Percentiles rank a stretch among this genome's conserved stretches.
Evolutionary conservation across 2,797 vertebrate species (phyloP).

Genomic region (Manis crassicaudata): DNA sequence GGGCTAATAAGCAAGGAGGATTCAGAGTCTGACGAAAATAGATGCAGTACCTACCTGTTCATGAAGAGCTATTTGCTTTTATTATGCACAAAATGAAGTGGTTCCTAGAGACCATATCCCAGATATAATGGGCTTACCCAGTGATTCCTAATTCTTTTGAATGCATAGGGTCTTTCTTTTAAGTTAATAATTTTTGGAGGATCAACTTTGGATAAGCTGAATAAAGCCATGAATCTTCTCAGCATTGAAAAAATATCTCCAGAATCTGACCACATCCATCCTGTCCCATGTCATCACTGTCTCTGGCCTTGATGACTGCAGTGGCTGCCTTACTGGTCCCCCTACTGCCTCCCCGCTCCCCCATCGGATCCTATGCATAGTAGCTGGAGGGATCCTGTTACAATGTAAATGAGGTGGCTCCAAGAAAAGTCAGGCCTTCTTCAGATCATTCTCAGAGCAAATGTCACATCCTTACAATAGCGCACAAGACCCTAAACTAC

Average conservation of each 20-base stretch:
- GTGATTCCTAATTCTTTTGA: neutral
- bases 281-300: neutral
- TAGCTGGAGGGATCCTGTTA: neutral
- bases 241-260: neutral
- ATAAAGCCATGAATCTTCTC: neutral
- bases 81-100: neutral
- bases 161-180: too few relatives aligned
- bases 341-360: neutral
- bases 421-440: neutral
- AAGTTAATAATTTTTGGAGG: neutral
- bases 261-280: neutral
- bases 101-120: neutral
- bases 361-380: neutral
- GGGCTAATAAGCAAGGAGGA: neutral
- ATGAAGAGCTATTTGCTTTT: neutral
- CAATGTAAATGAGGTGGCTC: neutral
- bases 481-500: neutral
- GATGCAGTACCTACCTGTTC: neutral
- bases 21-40: neutral
- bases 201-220: neutral
- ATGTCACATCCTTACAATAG: too few relatives aligned
- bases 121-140: neutral
- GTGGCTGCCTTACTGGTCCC: neutral
- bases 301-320: neutral
- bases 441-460: neutral